These are phyloP conservation scores for Panagrolaimus sp. DNA, from an alignment of 1,140 invertebrate species.

Conservation along the genomic window DNA sequence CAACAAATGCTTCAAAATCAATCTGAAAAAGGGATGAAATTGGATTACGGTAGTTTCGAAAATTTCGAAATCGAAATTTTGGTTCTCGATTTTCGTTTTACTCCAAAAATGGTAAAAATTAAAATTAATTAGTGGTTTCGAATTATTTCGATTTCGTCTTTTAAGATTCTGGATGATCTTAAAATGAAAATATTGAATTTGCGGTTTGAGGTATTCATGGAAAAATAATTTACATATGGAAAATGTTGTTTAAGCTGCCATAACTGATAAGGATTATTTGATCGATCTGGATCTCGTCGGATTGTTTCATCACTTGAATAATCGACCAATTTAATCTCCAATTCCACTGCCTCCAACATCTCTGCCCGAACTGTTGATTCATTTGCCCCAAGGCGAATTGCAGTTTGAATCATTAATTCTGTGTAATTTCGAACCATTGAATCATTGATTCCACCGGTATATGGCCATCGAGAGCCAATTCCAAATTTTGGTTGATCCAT, in stretches of 20 bases:
- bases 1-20: constrained; percentile 43
- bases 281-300: constrained; percentile 45
- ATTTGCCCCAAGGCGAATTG: constrained; percentile 77
- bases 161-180: no score
- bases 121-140: no score
- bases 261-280: constrained; percentile 48
- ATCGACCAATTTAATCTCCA: constrained; percentile 87
- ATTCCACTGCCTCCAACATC: constrained; percentile 75
- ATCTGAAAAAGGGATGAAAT: constrained; percentile 31
- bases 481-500: constrained; percentile 75
- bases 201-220: no score
- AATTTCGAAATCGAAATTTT: not conserved
- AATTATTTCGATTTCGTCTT: no score
- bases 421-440: constrained; percentile 62
- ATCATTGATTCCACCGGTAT: constrained; percentile 66
- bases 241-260: constrained; percentile 38
- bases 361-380: constrained; percentile 69
- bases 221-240: constrained; percentile 33
- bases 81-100: no score
- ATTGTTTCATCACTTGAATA: constrained; percentile 51
- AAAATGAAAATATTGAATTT: no score
- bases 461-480: constrained; percentile 74
- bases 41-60: not conserved
- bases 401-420: constrained; percentile 69
- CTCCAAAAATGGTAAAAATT: no score